Base-by-base conservation (phyloP, 2,113 vertebrate species). In the Coryphaenoides rupestris region DNA sequence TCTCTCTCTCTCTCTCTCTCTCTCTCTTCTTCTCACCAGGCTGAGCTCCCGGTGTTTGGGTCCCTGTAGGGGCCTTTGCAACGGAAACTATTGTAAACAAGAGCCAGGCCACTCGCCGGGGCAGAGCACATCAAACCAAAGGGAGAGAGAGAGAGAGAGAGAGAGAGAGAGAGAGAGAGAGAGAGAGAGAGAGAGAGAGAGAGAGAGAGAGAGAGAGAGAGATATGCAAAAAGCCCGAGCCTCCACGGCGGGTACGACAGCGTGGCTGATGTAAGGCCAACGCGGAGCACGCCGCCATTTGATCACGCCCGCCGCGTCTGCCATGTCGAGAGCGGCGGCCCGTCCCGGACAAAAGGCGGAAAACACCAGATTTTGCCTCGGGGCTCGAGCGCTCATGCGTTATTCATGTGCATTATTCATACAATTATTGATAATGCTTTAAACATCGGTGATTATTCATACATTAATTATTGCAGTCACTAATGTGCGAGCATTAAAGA, bases 351-450 rank as follows among this genome's bases (percentile, higher is more conserved):
- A 87, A 90, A 91, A 87, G 87, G 83, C 87, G 86, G 89, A 90
- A n/a, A n/a, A 93, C 78, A 84, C 82, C 92, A 93, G 89, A 88
- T 86, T 85, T 88, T 89, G 92, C 90, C 95, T 89, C 69, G 77
- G 78, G 93, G 93, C 92, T n/a, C n/a, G n/a, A 90, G 93, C 87
- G 88, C 83, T 86, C 85, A 95, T 96, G 89, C 86, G 95, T 97
- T 93, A 95, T 95, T 84, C 87, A 93, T 93, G 90, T 90, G 82
- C 21, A 46, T 94, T 93, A 92, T 94, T 93, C 88, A 90, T 90
- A 91, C 86, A 93, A 94, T 93, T 94, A 94, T 95, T 93, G 91
- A 93, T 93, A 93, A 94, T 88, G 79, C 79, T 92, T 93, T 92
- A 91, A 81, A 89, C 91, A 93, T 92, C 79, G 88, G 87, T 92